phyloP scores from a whole-genome alignment of 2,888 invertebrate genomes.

The Caenorhabditis parvicauda region DNA sequence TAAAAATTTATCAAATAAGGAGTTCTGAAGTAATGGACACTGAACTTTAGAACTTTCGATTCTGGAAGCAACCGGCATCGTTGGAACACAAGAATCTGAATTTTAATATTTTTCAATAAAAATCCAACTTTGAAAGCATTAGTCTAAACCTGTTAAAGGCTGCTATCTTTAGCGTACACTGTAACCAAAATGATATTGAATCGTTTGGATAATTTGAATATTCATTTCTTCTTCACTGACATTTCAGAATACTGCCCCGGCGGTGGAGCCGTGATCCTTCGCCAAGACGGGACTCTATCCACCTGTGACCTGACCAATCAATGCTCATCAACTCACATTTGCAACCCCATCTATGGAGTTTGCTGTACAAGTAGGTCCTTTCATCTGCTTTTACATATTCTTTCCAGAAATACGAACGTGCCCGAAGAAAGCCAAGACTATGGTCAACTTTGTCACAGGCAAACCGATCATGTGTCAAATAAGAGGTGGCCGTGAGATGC shows the following conservation, averaged over 20 bases:
- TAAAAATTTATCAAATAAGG: too few relatives aligned
- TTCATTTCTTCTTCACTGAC: too few relatives aligned
- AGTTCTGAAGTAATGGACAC: too few relatives aligned
- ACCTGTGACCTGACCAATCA: slow-evolving; percentile 45
- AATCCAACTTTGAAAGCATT: neutral
- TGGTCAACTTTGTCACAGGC: slow-evolving; percentile 43
- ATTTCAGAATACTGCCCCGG: slow-evolving; percentile 55
- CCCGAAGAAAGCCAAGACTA: slow-evolving; percentile 47
- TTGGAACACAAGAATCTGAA: too few relatives aligned
- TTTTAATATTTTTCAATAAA: neutral
- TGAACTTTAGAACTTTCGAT: too few relatives aligned
- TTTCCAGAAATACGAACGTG: slow-evolving; percentile 52
- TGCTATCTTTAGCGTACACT: too few relatives aligned
- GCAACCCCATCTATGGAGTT: slow-evolving; percentile 54
- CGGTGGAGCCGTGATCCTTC: slow-evolving; percentile 46
- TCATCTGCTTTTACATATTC: neutral
- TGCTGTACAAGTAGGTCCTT: slow-evolving; percentile 52
- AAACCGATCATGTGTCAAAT: slow-evolving; percentile 53
- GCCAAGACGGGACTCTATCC: slow-evolving; percentile 35
- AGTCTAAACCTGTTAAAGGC: too few relatives aligned
- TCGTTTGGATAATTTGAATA: too few relatives aligned
- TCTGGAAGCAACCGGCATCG: too few relatives aligned
- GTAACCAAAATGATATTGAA: neutral
- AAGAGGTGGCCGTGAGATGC: slow-evolving; percentile 28
- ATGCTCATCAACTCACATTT: slow-evolving; percentile 47